Conservation (phyloP, 2,113 vertebrate species). For the Myxocyprinus asiaticus region DNA sequence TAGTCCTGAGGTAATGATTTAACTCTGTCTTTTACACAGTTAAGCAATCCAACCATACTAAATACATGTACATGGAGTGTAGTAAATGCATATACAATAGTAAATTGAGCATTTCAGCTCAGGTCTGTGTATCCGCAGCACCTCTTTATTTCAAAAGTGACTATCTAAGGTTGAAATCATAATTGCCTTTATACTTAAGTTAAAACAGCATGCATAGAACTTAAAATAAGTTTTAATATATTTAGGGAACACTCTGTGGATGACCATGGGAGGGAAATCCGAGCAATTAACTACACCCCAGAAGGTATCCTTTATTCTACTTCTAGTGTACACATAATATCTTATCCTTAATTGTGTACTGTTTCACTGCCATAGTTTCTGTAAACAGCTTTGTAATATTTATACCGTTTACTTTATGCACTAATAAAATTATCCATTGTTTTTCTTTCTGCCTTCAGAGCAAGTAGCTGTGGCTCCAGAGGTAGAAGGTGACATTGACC, state of each 20-base stretch:
- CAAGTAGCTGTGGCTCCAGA: conserved; percentile 61
- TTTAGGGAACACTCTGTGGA: conserved; percentile 84
- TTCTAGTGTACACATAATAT: neutral
- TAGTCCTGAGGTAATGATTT: conserved; percentile 83
- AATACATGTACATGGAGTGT: too few species aligned
- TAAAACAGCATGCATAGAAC: too few species aligned
- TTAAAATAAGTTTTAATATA: too few species aligned
- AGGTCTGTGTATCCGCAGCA: neutral
- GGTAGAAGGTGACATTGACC: conserved; percentile 76
- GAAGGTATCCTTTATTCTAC: conserved; percentile 77
- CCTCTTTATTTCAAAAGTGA: neutral
- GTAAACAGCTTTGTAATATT: too few species aligned
- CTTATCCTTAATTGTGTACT: neutral
- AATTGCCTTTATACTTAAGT: too few species aligned
- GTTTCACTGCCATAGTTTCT: too few species aligned
- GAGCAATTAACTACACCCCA: conserved; percentile 77
- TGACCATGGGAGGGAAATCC: conserved; percentile 78
- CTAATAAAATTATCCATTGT: neutral
- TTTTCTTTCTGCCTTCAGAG: conserved; percentile 65
- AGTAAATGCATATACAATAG: too few species aligned
- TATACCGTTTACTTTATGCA: too few species aligned
- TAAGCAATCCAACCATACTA: too few species aligned
- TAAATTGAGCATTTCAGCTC: too few species aligned
- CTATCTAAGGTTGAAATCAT: neutral
- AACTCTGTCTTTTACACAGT: too few species aligned